Evolutionary conservation across 2,113 vertebrate genomes (phyloP).

Genomic region (Fregata magnificens): DNA sequence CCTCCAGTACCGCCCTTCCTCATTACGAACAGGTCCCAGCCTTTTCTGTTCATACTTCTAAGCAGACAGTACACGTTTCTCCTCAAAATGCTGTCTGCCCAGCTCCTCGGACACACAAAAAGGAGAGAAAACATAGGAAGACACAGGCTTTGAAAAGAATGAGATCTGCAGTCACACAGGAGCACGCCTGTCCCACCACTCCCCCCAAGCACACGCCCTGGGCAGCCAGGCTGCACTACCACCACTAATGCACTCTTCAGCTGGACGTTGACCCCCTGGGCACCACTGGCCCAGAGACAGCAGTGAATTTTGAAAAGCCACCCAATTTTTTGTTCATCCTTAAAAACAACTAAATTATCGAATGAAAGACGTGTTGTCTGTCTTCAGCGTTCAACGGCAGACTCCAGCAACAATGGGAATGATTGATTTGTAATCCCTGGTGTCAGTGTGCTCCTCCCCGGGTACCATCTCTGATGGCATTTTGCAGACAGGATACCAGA

Average conservation of each 20-base stretch:
- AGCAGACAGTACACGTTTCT: not conserved
- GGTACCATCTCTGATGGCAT: not conserved
- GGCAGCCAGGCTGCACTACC: not conserved
- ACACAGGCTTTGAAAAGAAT: not conserved
- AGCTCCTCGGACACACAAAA: not conserved
- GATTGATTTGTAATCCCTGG: conserved; percentile 54
- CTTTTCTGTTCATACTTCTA: not conserved
- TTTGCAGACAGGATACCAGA: not conserved
- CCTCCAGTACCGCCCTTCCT: rapidly evolving
- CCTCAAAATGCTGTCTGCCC: not conserved
- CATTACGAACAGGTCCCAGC: rapidly evolving
- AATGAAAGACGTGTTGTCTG: not conserved
- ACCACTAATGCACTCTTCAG: not conserved
- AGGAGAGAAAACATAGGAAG: not conserved
- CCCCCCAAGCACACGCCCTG: rapidly evolving
- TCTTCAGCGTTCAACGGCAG: not conserved
- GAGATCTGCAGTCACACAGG: not conserved
- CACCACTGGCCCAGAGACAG: not conserved
- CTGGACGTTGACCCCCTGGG: rapidly evolving
- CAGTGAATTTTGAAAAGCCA: not conserved
- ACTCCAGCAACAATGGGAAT: conserved; percentile 9
- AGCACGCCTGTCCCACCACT: rapidly evolving
- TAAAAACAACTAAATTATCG: not conserved
- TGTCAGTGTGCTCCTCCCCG: not conserved
- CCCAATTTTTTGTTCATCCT: not conserved